Evolutionary conservation across 2,888 invertebrate genomes (phyloP), one percentile per base, ranked within the genome.

Genomic region (Drosophila kambysellisi): DNA sequence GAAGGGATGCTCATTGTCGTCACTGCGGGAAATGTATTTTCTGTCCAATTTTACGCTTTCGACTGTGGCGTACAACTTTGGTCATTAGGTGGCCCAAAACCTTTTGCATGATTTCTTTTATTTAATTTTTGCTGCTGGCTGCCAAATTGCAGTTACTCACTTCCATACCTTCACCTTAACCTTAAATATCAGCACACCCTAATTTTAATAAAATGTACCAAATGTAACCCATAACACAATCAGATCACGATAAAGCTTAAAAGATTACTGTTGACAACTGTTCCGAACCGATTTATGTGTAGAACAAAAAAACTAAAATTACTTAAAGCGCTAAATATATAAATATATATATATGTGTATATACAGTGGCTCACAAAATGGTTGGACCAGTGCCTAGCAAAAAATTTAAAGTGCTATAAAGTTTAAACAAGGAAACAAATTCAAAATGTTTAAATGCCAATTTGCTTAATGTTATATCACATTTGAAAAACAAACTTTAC

Each of bases 121-220:
- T 63, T 56, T 53, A n/a, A 20, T 30, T 25, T 52, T 66, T 53
- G 15, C 41, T 30, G 51, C 25, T 60, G 43, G 11, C 56, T 54
- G 53, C 15, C 61, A 70, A 76, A 75, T 73, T 85, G 79, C 87
- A 89, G 54, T 78, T 82, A 72, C 70, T 70, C 58, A 61, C 54
- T 63, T 61, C 51, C 59, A 64, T 76, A 61, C 63, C 72, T 61
- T 62, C 72, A 69, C 70, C 79, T 74, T 25, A 25, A 25, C 46
- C 15, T 25, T 15, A 46, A 70, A 83, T 62, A 86, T 82, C 87
- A 81, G 66, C 63, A 66, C 53, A 48, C 67, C 58, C 74, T 82
- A 83, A 87, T 79, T 83, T 83, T 79, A 72, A 74, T 76, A 63
- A 68, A 64, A 69, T 60, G 51, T 51, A 52, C 48, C 72, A 72